Base-by-base conservation (phyloP, 23 tunicate genomes). In the Halocynthia aurantium region DNA sequence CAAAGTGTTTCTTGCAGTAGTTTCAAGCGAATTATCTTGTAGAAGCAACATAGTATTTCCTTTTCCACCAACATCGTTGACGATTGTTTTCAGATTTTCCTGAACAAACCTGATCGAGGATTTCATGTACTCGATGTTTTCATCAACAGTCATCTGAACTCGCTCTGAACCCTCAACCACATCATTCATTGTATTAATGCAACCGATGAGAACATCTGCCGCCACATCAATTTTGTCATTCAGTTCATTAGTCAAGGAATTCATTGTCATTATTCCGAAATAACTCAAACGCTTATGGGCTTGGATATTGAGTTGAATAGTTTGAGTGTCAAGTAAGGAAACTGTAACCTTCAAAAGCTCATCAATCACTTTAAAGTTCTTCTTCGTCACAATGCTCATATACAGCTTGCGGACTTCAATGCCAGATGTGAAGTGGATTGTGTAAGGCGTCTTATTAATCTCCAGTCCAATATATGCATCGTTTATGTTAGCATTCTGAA, bases 201-300 rank as follows among this genome's bases (percentile, higher is more conserved):
- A 40, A 53, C 84, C 77, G 7, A 84, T 71, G 40, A 84, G 31
- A 50, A 70, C 17, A 57, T 84, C 85, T 21, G 96, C 81, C 7
- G 80, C 51, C 85, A 80, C 67, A 72, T 67, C 81, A 52, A 89
- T 70, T 69, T 89, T 89, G 22, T 84, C 82, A 21, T 83, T 57
- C 44, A 86, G 19, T 61, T 89, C 96, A 50, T 73, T 63, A 52
- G 79, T 79, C 54, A 70, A 51, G 52, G 52, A 57, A 13, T 64
- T 56, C 22, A 81, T 75, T 7, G 72, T 51, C 44, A 56, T 72
- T 10, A 22, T 72, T 13, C 85, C 51, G 72, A 81, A 84, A 15
- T 85, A 63, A 13, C 72, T 65, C 2, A 90, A 50, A 0, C 53
- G 76, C 57, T 88, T 84, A 84, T 72, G 81, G 52, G 86, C 80